Conservation (phyloP, 2,113 vertebrate genomes). For the Thomomys bottae region DNA sequence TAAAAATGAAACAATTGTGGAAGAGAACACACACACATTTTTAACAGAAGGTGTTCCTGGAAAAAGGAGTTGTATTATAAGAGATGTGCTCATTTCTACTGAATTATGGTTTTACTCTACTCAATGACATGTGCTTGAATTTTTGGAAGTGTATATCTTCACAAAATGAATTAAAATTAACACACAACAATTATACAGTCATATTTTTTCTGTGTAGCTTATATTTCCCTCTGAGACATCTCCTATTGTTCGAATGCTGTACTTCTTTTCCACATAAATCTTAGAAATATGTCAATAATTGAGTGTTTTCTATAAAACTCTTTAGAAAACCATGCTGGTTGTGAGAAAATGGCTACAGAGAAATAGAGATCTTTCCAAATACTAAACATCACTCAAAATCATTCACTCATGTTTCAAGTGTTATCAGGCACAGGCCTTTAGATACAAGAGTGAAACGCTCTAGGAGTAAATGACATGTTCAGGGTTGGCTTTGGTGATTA, state of each 20-base stretch:
- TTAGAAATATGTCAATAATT: background rate
- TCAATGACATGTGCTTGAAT: background rate
- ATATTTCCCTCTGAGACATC: background rate
- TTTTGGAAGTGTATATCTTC: background rate
- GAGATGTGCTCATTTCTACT: background rate
- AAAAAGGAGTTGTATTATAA: background rate
- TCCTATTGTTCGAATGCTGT: background rate
- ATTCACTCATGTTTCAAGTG: background rate
- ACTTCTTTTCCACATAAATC: background rate
- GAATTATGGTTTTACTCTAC: conserved; percentile 11
- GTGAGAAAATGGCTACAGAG: background rate
- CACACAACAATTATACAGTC: background rate
- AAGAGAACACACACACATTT: background rate
- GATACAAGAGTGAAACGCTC: background rate
- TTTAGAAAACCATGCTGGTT: background rate
- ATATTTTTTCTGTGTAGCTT: background rate
- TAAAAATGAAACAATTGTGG: background rate
- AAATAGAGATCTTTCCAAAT: background rate
- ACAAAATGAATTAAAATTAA: conserved; percentile 22
- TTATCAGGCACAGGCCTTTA: background rate
- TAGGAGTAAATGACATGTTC: background rate
- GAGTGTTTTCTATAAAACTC: background rate
- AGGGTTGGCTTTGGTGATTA: background rate
- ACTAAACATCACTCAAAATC: background rate
- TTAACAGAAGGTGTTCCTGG: conserved; percentile 16